These are phyloP conservation scores for Abramis brama DNA, from an alignment of 2,113 vertebrate species.

Conservation along the genomic window DNA sequence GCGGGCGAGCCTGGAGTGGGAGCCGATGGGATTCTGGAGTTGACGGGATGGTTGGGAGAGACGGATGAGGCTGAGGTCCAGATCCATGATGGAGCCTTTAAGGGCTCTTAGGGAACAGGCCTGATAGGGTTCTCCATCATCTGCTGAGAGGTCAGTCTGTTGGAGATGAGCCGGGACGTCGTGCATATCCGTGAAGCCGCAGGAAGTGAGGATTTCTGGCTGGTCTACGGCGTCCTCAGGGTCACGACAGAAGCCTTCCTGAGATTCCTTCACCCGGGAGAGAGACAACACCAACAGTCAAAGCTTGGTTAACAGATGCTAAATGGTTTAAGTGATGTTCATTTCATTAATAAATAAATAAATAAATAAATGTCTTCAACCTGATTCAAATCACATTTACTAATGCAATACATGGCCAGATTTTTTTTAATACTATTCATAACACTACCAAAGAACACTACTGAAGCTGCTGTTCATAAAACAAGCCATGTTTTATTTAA, in stretches of 20 bases:
- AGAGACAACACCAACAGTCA: constrained; percentile 23
- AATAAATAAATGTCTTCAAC: not conserved
- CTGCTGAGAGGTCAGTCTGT: not conserved
- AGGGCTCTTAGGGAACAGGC: not conserved
- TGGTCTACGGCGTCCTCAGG: constrained; percentile 52
- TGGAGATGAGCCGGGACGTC: not conserved
- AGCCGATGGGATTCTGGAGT: not conserved
- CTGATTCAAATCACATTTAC: not conserved
- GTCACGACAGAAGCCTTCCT: not conserved
- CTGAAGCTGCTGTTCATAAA: not conserved
- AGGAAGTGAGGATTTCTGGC: constrained; percentile 61
- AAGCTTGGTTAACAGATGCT: not conserved
- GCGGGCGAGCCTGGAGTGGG: not conserved
- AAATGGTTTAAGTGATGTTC: not conserved
- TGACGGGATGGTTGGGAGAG: not conserved
- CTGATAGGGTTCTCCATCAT: not conserved
- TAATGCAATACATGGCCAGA: not conserved
- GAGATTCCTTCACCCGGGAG: constrained; percentile 29
- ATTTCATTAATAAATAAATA: not conserved
- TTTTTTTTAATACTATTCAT: not conserved
- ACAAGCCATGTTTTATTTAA: not conserved
- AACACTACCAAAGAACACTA: not conserved
- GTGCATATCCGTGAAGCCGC: constrained; percentile 35
- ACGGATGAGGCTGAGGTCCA: not conserved
- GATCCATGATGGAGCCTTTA: not conserved